Base-by-base conservation (phyloP, 1,140 invertebrate genomes). In the Agrypnia vestita region DNA sequence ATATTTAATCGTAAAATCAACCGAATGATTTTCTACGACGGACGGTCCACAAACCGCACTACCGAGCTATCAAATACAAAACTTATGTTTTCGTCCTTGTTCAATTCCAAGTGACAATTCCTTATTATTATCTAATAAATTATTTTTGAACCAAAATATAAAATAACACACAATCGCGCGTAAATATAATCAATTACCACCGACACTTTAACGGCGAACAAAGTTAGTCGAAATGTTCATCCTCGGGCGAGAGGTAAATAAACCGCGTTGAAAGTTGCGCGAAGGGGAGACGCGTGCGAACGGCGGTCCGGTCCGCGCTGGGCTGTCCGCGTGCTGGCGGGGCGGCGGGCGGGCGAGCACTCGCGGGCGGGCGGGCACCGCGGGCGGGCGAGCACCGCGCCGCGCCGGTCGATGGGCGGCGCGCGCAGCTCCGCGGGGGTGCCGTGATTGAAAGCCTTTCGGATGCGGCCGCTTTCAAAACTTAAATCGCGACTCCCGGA, bases 351-450 rank as follows among this genome's bases (percentile, higher is more conserved):
- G 64, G 13, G 15, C 61, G 25, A 43, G 84, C 84, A 17, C 51
- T 49, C 71, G 71, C 19, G 43, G 11, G 47, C 35, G 85, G 85
- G 85, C 84, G 84, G 84, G 84, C 79, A 25, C 61, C 79, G 72
- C 59, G 21, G 10, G 43, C 59, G 10, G 72, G 25, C 49, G 15
- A 17, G 12, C 67, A 44, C 62, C 49, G 83, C 76, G 77, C 82
- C 85, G 84, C 84, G 85, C 85, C 84, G 61, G 82, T 78, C 80
- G 82, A 84, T 84, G 84, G 64, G 83, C 82, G 78, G 76, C 78
- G 77, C 78, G 62, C 69, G 56, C 78, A 53, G 25, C 25, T 25
- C 35, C 46, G 10, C 59, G 61, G 49, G 35, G 59, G 43, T 64
- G 35, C 62, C 59, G 76, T 78, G 76, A 78, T 78, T 78, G 76